Evolutionary conservation across 2,888 invertebrate genomes (phyloP), one percentile per base, ranked within the genome.

Genomic region (Sicus ferrugineus): DNA sequence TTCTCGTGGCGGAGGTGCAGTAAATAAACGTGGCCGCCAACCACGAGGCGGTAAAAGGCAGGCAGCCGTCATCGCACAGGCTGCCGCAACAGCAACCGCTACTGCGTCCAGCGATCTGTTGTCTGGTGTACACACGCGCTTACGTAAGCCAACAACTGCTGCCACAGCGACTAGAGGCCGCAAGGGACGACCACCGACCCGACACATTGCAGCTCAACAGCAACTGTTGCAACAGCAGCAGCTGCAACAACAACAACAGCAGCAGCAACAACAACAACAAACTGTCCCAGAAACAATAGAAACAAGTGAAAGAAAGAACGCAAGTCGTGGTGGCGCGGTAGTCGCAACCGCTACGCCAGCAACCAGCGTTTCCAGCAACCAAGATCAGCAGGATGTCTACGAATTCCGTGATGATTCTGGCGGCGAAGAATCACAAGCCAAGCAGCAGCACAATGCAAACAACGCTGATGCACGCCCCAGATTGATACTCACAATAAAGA

Each of bases 391-490:
- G 11, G 96, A 96, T 80, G 89, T 96, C 3, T 96, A 96, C 81
- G 96, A 96, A 82, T 96, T 96, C 81, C 91, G 93, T 75, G 96
- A 96, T 80, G 96, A 96, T 82, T 93, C 94, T 5, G 92, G 92
- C 50, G 95, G 92, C 50, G 95, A 96, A 79, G 93, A 93, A 79
- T 88, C 87, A 21, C 58, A 58, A 30, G 54, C 31, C 21, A 61
- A 61, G 19, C 42, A 26, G n/a, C 9, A 23, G 5, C 42, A 68
- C 6, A 54, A 23, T 11, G 26, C 56, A 11, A 56, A 14, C 5
- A 50, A 69, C n/a, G 76, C 74, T 34, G 81, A 80, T 54, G 75
- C 80, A 68, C 88, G 94, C 26, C 94, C 94, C 0, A 87, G 94
- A 50, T 85, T 94, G 58, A 93, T 94, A 75, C 86, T 94, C 54